phyloP scores from a whole-genome alignment of 2,113 vertebrate species.

The Syngnathus typhle region DNA sequence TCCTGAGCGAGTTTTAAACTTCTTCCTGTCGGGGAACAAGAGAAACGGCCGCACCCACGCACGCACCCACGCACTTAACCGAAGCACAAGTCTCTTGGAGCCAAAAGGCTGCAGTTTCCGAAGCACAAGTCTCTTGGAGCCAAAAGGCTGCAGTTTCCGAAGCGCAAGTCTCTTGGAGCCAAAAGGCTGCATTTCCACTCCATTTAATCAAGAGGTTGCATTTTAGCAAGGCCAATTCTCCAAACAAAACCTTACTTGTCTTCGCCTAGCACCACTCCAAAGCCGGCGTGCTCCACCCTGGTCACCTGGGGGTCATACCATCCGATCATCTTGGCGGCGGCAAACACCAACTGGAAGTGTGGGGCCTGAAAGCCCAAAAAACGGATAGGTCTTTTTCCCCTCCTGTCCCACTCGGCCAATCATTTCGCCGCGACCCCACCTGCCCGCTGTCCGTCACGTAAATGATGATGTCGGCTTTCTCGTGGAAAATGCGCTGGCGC shows the following conservation, averaged over 20 bases:
- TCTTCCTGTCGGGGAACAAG: slow-evolving; percentile 77
- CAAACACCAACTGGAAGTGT: slow-evolving; percentile 86
- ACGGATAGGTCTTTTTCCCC: not conserved
- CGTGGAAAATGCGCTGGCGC: slow-evolving; percentile 77
- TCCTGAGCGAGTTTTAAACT: slow-evolving; percentile 96
- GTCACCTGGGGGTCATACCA: slow-evolving; percentile 90
- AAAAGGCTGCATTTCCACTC: not conserved
- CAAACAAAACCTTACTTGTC: slow-evolving; percentile 81
- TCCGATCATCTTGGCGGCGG: slow-evolving; percentile 85
- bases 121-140: too few species aligned
- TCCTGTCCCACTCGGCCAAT: not conserved
- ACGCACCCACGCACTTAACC: not conserved
- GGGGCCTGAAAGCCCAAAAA: slow-evolving; percentile 62
- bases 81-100: too few species aligned
- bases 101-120: not conserved
- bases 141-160: not conserved
- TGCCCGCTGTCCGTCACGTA: slow-evolving; percentile 95
- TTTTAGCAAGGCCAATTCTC: too few species aligned
- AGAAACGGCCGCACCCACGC: too few species aligned
- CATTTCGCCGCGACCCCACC: slow-evolving; percentile 59
- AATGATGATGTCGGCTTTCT: slow-evolving; percentile 85
- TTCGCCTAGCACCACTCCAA: slow-evolving; percentile 94
- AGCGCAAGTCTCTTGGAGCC: too few species aligned
- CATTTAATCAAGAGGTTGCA: too few species aligned
- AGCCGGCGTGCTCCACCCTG: slow-evolving; percentile 84